Conservation (phyloP, 2,797 vertebrate genomes). For the Brotula barbata region DNA sequence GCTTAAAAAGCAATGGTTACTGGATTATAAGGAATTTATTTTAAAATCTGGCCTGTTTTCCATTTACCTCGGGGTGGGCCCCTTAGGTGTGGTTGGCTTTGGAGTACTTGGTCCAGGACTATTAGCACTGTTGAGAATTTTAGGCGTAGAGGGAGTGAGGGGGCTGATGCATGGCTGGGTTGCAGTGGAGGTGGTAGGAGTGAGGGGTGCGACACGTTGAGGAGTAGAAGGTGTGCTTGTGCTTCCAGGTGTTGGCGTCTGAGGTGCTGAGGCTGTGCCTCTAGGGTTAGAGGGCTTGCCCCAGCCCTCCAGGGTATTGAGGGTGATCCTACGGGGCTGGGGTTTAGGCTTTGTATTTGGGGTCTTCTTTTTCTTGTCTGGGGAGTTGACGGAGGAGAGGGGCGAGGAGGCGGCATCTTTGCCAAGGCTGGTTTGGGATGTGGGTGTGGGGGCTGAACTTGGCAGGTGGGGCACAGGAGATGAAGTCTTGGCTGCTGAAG, state of each 20-base stretch:
- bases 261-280: conserved; percentile 41
- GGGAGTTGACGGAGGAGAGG: conserved; percentile 49
- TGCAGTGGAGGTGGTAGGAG: conserved; percentile 41
- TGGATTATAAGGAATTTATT: too few species aligned
- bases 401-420: conserved; percentile 47
- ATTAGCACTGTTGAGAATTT: conserved; percentile 48
- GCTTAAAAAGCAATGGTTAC: too few species aligned
- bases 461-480: conserved; percentile 78
- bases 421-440: conserved; percentile 32
- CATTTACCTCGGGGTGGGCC: conserved; percentile 84
- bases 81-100: conserved; percentile 69
- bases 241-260: conserved; percentile 42
- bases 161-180: conserved; percentile 31
- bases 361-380: conserved; percentile 80
- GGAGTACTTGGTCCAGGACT: conserved; percentile 59
- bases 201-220: conserved; percentile 33
- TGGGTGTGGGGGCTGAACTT: conserved; percentile 19
- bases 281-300: conserved; percentile 81
- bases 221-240: conserved; percentile 45
- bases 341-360: conserved; percentile 74
- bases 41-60: too few species aligned
- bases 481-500: conserved; percentile 59
- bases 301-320: conserved; percentile 91
- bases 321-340: conserved; percentile 87
- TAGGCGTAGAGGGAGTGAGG: conserved; percentile 63